phyloP scores from a whole-genome alignment of 37 sponge, comb jelly and placozoan genomes.

The Theonella swinhoei region DNA sequence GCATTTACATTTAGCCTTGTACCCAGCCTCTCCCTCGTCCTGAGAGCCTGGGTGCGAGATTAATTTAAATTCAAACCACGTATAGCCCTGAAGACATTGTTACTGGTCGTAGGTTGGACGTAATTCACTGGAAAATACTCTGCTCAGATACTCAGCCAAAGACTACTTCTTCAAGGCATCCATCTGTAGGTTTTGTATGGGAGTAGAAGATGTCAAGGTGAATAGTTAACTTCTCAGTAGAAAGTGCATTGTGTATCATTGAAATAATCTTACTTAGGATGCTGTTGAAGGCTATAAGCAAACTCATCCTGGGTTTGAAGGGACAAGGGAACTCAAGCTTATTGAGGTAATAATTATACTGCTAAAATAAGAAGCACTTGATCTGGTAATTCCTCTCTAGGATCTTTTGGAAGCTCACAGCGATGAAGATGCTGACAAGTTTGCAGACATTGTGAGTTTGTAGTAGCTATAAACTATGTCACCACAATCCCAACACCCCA shows the following conservation, averaged over 20 bases:
- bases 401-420: conserved; percentile 61
- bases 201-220: conserved; percentile 54
- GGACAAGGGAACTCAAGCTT: conserved; percentile 91
- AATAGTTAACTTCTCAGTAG: not conserved
- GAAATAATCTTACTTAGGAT: conserved; percentile 16
- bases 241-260: not conserved
- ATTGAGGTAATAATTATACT: conserved; percentile 61
- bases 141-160: conserved; percentile 91
- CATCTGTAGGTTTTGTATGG: conserved; percentile 82
- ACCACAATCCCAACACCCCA: no score
- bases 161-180: conserved; percentile 95
- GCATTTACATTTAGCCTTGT: not conserved
- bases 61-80: not conserved
- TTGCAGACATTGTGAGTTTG: conserved; percentile 69
- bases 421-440: conserved; percentile 83
- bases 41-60: not conserved
- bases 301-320: conserved; percentile 78
- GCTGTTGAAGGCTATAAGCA: conserved; percentile 47
- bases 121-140: conserved; percentile 70
- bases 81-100: no score
- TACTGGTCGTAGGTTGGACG: conserved; percentile 79
- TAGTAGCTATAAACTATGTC: not conserved
- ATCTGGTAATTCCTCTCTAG: conserved; percentile 4
- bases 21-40: conserved; percentile 1
- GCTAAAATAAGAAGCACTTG: no score